phyloP scores from a whole-genome alignment of 2,113 vertebrate genomes.

The Sinocyclocheilus maitianheensis region DNA sequence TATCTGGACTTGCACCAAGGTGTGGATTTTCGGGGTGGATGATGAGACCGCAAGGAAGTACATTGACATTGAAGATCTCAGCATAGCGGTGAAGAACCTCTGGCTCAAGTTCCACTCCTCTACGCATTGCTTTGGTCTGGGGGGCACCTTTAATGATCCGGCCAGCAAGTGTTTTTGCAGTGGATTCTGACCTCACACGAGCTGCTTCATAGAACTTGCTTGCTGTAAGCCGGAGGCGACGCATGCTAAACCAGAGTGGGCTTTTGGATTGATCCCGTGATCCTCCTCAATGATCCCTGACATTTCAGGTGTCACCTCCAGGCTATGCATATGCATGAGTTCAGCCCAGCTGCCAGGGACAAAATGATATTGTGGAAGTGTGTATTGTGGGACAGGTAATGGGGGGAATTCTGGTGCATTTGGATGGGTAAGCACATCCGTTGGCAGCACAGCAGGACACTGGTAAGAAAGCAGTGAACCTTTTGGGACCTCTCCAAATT shows the following conservation, averaged over 20 bases:
- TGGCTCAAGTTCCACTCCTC: constrained; percentile 10
- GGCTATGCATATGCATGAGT: background rate
- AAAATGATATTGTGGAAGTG: too few relatives aligned
- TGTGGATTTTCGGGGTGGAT: background rate
- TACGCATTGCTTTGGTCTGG: background rate
- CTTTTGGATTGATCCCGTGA: background rate
- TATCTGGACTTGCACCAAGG: too few relatives aligned
- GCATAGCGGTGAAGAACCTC: background rate
- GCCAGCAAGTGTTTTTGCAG: background rate
- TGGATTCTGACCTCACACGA: background rate
- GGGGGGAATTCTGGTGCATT: too few relatives aligned
- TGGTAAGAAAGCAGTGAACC: too few relatives aligned
- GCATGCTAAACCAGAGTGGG: background rate
- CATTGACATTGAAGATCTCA: background rate
- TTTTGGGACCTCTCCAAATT: too few relatives aligned
- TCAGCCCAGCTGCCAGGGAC: background rate
- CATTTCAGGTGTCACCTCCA: too few relatives aligned
- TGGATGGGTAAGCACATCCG: too few relatives aligned
- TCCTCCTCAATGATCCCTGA: too few relatives aligned
- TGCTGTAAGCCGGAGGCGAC: background rate
- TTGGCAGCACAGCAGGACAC: too few relatives aligned
- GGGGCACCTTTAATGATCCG: background rate
- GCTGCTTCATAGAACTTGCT: background rate
- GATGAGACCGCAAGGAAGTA: background rate
- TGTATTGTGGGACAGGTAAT: too few relatives aligned